Base-by-base conservation (phyloP, 1,140 invertebrate species). In the Diprion similis region DNA sequence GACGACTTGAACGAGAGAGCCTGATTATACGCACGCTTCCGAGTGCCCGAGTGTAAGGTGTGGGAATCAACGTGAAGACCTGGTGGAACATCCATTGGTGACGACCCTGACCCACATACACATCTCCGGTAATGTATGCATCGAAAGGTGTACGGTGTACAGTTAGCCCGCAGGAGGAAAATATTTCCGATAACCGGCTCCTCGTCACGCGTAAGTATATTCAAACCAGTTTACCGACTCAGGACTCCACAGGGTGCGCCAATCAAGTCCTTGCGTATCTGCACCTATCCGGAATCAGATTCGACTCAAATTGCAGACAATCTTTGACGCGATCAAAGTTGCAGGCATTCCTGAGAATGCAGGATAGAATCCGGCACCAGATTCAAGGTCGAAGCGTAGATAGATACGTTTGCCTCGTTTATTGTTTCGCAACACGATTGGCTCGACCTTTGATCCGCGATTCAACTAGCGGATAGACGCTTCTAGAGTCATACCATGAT, bases 71-170 rank as follows among this genome's bases (percentile, higher is more conserved):
- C 24, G 24, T 6, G 24, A 37, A 37, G 24, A 37, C 2, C 24
- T 37, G 24, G 24, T 37, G 24, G 75, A 80, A 77, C 76, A 82
- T 81, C 79, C 78, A 77, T 80, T 82, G 83, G 81, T 81, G 82
- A 81, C 83, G 85, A 86, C 85, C 85, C 84, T 87, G 85, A 85
- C 85, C 84, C 71, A 87, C 75, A 82, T 85, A 84, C 46, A 71
- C n/a, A 70, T 71, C 59, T 65, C 24, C 51, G 11, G 11, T 59
- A 59, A 73, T 73, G 72, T 59, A 69, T 73, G 46, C 67, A 73
- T 73, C 59, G 72, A 15, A n/a, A 71, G 18, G 70, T 72, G 65
- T 76, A 76, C 75, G 18, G 70, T 72, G 65, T 76, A 76, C 75
- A 76, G 75, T 76, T 76, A 74, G 15, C 51, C 46, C 66, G 65